phyloP scores from a whole-genome alignment of 1,140 invertebrate genomes.

The Phenacoccus solenopsis region DNA sequence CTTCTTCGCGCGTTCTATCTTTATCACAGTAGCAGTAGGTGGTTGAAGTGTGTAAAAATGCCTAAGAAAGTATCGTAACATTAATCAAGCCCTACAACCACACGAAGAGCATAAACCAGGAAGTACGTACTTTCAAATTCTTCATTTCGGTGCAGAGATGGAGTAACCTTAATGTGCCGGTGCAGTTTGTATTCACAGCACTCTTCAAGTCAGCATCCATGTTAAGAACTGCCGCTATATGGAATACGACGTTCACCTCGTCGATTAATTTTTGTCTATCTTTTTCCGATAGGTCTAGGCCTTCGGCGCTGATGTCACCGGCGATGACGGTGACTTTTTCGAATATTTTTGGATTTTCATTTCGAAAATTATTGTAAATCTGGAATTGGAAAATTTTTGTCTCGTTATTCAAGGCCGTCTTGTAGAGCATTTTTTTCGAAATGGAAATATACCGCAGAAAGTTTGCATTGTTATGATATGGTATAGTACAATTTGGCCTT shows the following conservation, averaged over 20 bases:
- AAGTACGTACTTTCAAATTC: conserved; percentile 48
- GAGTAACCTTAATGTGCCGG: conserved; percentile 50
- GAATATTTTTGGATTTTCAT: conserved; percentile 51
- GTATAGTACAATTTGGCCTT: background rate
- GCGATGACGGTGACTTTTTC: conserved; percentile 73
- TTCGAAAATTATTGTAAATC: conserved; percentile 29
- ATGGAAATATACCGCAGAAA: background rate
- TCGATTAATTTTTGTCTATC: conserved; percentile 51
- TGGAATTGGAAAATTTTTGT: background rate
- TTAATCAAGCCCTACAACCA: background rate
- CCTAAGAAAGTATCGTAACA: conserved; percentile 25
- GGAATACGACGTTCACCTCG: conserved; percentile 66
- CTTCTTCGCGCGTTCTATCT: conserved; percentile 49
- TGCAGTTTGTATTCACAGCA: conserved; percentile 48
- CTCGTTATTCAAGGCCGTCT: background rate
- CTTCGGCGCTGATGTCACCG: conserved; percentile 80
- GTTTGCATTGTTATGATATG: no score
- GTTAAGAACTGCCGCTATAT: conserved; percentile 83
- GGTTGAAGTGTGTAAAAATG: conserved; percentile 55
- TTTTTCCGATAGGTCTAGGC: conserved; percentile 66
- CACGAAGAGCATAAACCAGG: no score
- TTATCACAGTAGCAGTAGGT: conserved; percentile 61
- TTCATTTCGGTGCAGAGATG: conserved; percentile 49
- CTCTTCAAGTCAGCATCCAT: conserved; percentile 72
- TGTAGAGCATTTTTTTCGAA: no score